Evolutionary conservation across 2,797 vertebrate species (phyloP), one percentile per base, ranked within the genome.

Genomic region (Oceanodroma leucorhoa): DNA sequence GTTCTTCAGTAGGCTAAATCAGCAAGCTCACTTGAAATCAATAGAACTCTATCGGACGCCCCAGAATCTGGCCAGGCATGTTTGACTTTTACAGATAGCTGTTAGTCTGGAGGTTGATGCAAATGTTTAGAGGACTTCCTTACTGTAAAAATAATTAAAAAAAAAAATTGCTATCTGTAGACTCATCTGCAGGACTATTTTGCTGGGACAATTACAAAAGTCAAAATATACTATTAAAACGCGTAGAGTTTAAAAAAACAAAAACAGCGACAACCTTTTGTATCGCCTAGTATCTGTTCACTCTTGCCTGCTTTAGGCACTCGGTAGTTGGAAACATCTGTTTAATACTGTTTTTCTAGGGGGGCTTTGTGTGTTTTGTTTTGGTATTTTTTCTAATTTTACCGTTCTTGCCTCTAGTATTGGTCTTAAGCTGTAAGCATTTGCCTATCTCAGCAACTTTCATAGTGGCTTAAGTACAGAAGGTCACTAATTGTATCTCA

Each of bases 1-100:
- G 27, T 66, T 91, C 83, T 93, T 93, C 73, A 72, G 70, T 14
- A 72, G 77, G 40, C 55, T 87, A 89, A 85, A 94, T 73, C 83
- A 83, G 62, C 70, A 91, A 62, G 54, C 57, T 78, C 30, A 16
- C 62, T 72, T 55, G 58, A 75, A 84, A 90, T 88, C 95, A 71
- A 90, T 94, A 64, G 15, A 83, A 32, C 43, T 87, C 40, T 48
- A 34, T 86, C 51, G 64, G 73, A 9, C 1, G 15, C 24, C 32
- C 19, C 75, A 82, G 69, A 50, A 92, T 89, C 29, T 92, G 75
- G 23, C 41, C 53, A 67, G 51, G 21, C 6, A 5, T 57, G 34
- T 83, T 93, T 92, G 89, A 88, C 40, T 88, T 88, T 41, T 67
- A 11, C 50, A 84, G 82, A 93, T 60, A 73, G 32, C 54, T 89